A percentile compares a stretch with the other conserved stretches of the same genome.
These are phyloP conservation scores for Spinus pinus DNA, from an alignment of 2,797 vertebrate genomes.

Conservation along the genomic window DNA sequence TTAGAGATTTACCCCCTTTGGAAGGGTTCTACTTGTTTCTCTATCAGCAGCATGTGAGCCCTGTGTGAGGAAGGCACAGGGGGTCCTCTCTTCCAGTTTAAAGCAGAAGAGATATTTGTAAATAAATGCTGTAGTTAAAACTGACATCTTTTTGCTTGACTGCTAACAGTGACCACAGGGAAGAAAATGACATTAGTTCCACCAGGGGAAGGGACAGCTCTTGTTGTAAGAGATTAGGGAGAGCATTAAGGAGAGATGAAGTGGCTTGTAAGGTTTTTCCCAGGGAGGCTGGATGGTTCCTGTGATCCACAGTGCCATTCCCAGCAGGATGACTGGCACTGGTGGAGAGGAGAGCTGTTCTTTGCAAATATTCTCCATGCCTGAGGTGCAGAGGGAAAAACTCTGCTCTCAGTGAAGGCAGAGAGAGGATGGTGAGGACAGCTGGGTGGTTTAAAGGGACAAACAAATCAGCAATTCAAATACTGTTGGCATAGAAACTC, in stretches of 20 bases:
- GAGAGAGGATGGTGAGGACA: neutral
- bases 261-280: neutral
- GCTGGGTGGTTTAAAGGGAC: neutral
- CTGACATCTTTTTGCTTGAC: neutral
- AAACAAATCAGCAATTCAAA: neutral
- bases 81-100: neutral
- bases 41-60: neutral
- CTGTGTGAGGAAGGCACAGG: neutral
- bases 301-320: neutral
- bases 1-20: neutral
- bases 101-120: conserved; percentile 8
- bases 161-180: neutral
- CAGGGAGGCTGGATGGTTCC: neutral
- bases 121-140: conserved; percentile 53
- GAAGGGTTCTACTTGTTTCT: neutral
- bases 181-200: conserved; percentile 39
- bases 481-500: neutral
- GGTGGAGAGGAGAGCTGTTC: neutral
- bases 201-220: neutral
- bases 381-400: neutral
- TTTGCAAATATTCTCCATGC: neutral
- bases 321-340: neutral
- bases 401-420: neutral
- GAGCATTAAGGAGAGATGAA: neutral
- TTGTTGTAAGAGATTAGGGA: neutral